Conservation (phyloP, 2,888 invertebrate species). For the Tetrapedia diversipes region DNA sequence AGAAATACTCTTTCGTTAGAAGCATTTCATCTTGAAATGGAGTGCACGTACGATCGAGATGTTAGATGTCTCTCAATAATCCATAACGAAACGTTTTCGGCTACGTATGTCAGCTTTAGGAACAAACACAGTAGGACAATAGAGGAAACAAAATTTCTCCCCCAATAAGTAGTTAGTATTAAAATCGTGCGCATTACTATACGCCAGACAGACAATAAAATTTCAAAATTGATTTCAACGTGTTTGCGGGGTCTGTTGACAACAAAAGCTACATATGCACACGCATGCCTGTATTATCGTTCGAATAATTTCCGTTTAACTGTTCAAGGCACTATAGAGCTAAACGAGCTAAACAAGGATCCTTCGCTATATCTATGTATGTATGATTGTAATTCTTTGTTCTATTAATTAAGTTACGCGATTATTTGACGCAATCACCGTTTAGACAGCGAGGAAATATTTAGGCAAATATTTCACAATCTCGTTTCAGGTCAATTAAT, state of each 20-base stretch:
- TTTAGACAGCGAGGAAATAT: neutral
- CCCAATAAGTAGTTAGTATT: slow-evolving; percentile 9
- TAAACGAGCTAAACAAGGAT: slow-evolving; percentile 29
- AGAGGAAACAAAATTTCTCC: slow-evolving; percentile 16
- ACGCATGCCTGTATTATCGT: neutral
- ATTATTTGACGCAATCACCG: slow-evolving; percentile 23
- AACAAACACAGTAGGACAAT: slow-evolving; percentile 29
- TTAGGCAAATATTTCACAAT: slow-evolving; percentile 20
- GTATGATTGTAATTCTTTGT: slow-evolving; percentile 2
- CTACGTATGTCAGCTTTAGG: slow-evolving; percentile 48
- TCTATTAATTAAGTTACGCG: slow-evolving; percentile 13
- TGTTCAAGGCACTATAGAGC: slow-evolving; percentile 18
- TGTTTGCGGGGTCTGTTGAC: slow-evolving; percentile 19
- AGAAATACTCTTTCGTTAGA: neutral
- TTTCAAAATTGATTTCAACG: slow-evolving; percentile 38
- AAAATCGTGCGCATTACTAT: slow-evolving; percentile 41
- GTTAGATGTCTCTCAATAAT: slow-evolving; percentile 43
- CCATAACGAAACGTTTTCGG: slow-evolving; percentile 33
- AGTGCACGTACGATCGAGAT: slow-evolving; percentile 51
- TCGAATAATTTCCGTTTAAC: slow-evolving; percentile 16
- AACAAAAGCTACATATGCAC: slow-evolving; percentile 1
- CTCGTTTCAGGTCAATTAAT: slow-evolving; percentile 62
- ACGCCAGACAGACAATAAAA: slow-evolving; percentile 66
- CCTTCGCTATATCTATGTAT: slow-evolving; percentile 28
- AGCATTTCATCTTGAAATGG: neutral